Evolutionary conservation across 2,888 invertebrate species (phyloP).

Genomic region (Perizoma flavofasciatum): DNA sequence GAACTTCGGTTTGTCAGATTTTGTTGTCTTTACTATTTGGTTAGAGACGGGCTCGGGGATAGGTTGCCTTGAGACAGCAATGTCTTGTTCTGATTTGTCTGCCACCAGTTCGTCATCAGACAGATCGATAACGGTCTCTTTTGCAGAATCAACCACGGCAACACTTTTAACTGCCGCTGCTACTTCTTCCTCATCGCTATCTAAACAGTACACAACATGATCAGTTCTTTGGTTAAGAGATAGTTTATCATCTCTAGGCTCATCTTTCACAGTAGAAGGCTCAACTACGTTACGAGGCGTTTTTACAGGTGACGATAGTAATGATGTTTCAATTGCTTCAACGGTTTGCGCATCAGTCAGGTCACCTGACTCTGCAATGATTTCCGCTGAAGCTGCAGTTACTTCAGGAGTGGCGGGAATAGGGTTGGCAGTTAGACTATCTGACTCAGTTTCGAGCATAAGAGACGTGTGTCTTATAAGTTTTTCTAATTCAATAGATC

Average conservation of each 20-base stretch:
- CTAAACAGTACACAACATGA: constrained; percentile 52
- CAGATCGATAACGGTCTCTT: constrained; percentile 46
- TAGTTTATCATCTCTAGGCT: constrained; percentile 37
- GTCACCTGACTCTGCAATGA: constrained; percentile 8
- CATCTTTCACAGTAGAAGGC: constrained; percentile 48
- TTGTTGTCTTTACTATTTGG: constrained; percentile 7
- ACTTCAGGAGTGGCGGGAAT: constrained; percentile 10
- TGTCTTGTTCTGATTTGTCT: not conserved
- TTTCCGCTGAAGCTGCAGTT: constrained; percentile 10
- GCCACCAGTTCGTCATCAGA: constrained; percentile 48
- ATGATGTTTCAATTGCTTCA: constrained; percentile 15
- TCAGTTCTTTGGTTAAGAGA: constrained; percentile 9
- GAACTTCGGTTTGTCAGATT: constrained; percentile 1
- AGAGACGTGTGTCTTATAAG: constrained; percentile 59
- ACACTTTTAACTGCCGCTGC: constrained; percentile 1
- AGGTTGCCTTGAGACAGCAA: not conserved
- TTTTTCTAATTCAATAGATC: constrained; percentile 70
- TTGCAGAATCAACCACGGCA: constrained; percentile 19
- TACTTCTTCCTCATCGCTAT: constrained; percentile 70
- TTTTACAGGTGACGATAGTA: constrained; percentile 19
- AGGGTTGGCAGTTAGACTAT: not conserved
- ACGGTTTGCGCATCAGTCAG: constrained; percentile 13
- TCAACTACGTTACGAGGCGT: constrained; percentile 5
- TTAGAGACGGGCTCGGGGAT: not conserved
- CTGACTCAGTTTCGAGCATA: constrained; percentile 40